phyloP scores from a whole-genome alignment of 2,113 vertebrate species.

The Seriola rivoliana region DNA sequence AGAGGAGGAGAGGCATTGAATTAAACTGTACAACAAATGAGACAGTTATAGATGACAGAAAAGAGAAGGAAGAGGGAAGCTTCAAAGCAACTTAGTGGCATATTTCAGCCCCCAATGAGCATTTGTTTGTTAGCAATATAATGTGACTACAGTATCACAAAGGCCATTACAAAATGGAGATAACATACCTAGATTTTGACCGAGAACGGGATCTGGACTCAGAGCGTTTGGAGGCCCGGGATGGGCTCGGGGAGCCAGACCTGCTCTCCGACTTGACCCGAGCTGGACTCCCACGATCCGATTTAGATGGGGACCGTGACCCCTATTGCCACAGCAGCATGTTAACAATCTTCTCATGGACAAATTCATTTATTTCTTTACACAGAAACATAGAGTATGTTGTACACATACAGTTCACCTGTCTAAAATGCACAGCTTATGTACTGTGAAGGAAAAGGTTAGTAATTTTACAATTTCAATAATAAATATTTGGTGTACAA shows the following conservation, averaged over 20 bases:
- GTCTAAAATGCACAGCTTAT: slow-evolving; percentile 58
- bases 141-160: not conserved
- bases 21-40: not conserved
- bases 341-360: slow-evolving; percentile 62
- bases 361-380: slow-evolving; percentile 39
- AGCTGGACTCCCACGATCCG: slow-evolving; percentile 91
- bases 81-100: not conserved
- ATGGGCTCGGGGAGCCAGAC: slow-evolving; percentile 91
- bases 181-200: slow-evolving; percentile 92
- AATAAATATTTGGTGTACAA: slow-evolving; percentile 44
- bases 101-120: not conserved
- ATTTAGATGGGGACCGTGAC: slow-evolving; percentile 94
- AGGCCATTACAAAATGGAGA: not conserved
- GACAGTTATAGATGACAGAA: not conserved
- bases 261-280: slow-evolving; percentile 93
- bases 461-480: slow-evolving; percentile 67
- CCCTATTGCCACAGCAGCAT: slow-evolving; percentile 89
- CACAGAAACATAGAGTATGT: slow-evolving; percentile 42
- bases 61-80: not conserved
- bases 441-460: slow-evolving; percentile 80
- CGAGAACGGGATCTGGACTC: slow-evolving; percentile 91
- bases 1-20: not conserved
- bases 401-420: slow-evolving; percentile 56
- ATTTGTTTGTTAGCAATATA: not conserved
- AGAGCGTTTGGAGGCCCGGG: slow-evolving; percentile 90